phyloP scores from a whole-genome alignment of 2,888 invertebrate species.

The Boloria selene region DNA sequence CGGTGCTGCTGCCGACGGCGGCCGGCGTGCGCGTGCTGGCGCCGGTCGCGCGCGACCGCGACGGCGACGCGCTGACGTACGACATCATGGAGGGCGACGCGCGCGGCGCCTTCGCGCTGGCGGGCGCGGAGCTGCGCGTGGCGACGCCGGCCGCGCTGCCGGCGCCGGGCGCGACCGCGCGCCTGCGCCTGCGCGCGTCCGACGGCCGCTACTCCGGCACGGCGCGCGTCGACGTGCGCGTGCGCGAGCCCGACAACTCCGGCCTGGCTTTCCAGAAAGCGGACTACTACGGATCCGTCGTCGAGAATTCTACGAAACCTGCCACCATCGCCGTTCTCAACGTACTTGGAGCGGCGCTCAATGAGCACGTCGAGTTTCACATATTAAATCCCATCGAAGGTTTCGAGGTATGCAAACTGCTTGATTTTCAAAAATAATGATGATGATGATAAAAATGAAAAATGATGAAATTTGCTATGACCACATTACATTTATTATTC shows the following conservation, averaged over 20 bases:
- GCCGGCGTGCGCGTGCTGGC: conserved; percentile 87
- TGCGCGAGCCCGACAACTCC: conserved; percentile 71
- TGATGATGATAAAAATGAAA: no score
- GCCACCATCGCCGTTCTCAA: conserved; percentile 91
- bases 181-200: conserved; percentile 90
- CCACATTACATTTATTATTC: neutral
- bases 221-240: conserved; percentile 69
- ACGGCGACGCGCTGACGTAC: conserved; percentile 81
- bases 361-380: conserved; percentile 92
- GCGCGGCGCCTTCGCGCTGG: conserved; percentile 86
- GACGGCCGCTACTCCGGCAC: conserved; percentile 92
- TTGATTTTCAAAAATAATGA: neutral
- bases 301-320: conserved; percentile 93
- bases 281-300: conserved; percentile 89
- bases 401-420: conserved; percentile 82
- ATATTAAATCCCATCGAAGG: conserved; percentile 93
- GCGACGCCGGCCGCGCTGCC: conserved; percentile 75
- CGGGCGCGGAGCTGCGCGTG: conserved; percentile 64
- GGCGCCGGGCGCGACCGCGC: conserved; percentile 67
- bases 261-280: conserved; percentile 92
- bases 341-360: conserved; percentile 92
- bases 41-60: conserved; percentile 86
- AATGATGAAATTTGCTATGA: no score
- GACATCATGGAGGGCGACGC: conserved; percentile 93
- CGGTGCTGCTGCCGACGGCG: conserved; percentile 91